A percentile compares a stretch with the other conserved stretches of the same genome.
phyloP scores from a whole-genome alignment of 2,113 vertebrate species.

The Sander lucioperca region DNA sequence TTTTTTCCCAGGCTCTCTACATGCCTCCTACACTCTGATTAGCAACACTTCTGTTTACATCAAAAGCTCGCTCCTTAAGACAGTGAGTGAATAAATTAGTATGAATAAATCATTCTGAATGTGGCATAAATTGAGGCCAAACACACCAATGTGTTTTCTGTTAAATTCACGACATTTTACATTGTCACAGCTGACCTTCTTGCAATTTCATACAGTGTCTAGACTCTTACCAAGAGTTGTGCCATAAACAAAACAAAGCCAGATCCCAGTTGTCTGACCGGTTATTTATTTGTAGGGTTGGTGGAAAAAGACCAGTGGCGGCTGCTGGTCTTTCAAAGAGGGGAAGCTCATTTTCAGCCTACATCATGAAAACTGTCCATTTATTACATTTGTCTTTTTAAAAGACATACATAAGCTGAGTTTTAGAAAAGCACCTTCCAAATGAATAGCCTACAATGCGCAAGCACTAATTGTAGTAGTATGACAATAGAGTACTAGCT shows the following conservation, averaged over 20 bases:
- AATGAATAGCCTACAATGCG: neutral
- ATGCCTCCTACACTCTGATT: neutral
- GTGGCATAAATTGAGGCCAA: neutral
- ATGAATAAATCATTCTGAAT: neutral
- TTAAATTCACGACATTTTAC: no score
- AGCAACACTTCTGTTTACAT: neutral
- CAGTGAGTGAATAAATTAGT: neutral
- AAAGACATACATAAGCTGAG: neutral
- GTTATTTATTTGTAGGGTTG: no score
- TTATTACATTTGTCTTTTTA: no score
- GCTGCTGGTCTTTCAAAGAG: no score
- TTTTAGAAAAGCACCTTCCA: neutral
- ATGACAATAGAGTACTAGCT: neutral
- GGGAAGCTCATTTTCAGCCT: no score
- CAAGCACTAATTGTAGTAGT: no score
- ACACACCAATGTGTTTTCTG: no score
- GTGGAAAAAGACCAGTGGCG: neutral
- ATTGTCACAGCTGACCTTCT: neutral
- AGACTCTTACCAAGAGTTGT: neutral
- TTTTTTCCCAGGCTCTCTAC: neutral
- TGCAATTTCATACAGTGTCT: neutral
- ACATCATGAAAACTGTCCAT: no score
- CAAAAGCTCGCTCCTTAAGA: neutral
- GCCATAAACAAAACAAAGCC: constrained; percentile 1
- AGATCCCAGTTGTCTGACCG: neutral